These are phyloP conservation scores for Pseudanteris insignis DNA, from an alignment of 2,888 invertebrate species.

Conservation along the genomic window DNA sequence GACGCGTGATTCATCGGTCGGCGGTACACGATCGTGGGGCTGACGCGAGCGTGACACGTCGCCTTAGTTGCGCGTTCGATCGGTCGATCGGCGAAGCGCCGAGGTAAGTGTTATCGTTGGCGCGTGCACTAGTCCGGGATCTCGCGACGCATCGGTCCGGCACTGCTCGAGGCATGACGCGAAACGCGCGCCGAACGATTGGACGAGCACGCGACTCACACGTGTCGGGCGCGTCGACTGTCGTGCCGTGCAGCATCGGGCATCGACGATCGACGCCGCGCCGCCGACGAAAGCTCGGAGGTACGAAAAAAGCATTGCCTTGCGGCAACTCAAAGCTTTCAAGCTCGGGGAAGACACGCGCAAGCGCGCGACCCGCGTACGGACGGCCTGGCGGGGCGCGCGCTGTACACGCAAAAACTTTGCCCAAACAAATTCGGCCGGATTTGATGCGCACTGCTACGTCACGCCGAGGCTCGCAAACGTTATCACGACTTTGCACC, in stretches of 20 bases:
- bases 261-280: conserved; percentile 33
- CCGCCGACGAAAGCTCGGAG: conserved; percentile 49
- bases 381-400: conserved; percentile 28
- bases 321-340: conserved; percentile 29
- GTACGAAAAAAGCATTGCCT: conserved; percentile 47
- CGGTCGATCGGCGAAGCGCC: conserved; percentile 21
- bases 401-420: conserved; percentile 25
- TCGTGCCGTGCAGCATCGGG: conserved; percentile 36
- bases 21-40: too few species aligned
- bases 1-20: too few species aligned
- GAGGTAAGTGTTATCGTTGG: conserved; percentile 29
- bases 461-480: too few species aligned
- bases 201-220: conserved; percentile 53
- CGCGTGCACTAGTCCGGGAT: conserved; percentile 26
- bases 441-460: conserved; percentile 7
- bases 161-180: conserved; percentile 24
- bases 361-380: conserved; percentile 52
- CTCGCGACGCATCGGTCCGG: conserved; percentile 14
- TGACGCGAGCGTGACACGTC: too few species aligned
- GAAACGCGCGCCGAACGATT: conserved; percentile 18
- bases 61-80: conserved; percentile 20
- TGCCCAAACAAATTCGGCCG: conserved; percentile 23
- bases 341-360: conserved; percentile 50
- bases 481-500: too few species aligned
- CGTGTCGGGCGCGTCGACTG: conserved; percentile 48